Percentiles rank a stretch among this genome's conserved stretches.
Conservation (phyloP, 1,140 invertebrate genomes). For the Calycopis cecrops region DNA sequence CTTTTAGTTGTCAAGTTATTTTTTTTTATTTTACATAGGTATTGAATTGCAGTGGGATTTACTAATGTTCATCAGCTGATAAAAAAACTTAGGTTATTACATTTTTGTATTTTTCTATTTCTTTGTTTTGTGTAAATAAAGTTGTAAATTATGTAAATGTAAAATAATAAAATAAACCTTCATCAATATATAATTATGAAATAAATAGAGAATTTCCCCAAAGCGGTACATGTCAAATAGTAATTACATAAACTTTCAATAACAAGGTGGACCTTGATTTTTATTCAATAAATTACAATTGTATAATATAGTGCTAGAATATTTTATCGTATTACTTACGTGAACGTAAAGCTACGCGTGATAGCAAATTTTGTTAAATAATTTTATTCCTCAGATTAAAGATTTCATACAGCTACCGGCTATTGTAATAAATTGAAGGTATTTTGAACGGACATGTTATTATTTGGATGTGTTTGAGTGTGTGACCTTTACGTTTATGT, state of each 20-base stretch:
- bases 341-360: conserved; percentile 69
- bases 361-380: conserved; percentile 60
- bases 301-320: neutral
- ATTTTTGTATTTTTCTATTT: neutral
- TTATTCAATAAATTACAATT: conserved; percentile 6
- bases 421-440: too few species aligned
- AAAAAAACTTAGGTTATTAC: conserved; percentile 15
- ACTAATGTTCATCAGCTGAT: conserved; percentile 12
- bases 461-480: neutral
- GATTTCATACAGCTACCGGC: conserved; percentile 21
- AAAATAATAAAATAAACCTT: neutral
- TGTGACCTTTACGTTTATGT: conserved; percentile 6
- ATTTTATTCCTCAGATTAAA: conserved; percentile 31
- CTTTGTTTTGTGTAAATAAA: too few species aligned
- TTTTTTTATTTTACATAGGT: too few species aligned
- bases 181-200: too few species aligned
- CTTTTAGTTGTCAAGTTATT: too few species aligned
- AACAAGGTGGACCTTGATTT: conserved; percentile 38
- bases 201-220: neutral
- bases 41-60: too few species aligned
- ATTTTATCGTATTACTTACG: conserved; percentile 50
- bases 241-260: conserved; percentile 69
- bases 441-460: neutral
- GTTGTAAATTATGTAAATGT: neutral
- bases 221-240: conserved; percentile 43